Evolutionary conservation across 2,888 invertebrate species (phyloP).

Genomic region (Leistus spinibarbis): DNA sequence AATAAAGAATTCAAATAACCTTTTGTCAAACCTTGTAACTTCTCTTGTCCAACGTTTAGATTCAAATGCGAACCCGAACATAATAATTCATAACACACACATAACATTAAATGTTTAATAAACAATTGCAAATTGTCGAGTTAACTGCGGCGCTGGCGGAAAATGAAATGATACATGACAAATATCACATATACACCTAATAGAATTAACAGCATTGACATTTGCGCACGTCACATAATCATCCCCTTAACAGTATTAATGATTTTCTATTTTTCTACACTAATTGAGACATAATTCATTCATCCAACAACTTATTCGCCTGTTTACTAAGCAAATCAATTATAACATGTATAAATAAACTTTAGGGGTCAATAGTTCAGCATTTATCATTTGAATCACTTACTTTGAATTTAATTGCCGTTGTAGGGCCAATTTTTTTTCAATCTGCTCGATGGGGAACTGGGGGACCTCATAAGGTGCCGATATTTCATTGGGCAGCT

Average conservation of each 20-base stretch:
- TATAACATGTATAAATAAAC: neutral
- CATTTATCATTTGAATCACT: conserved; percentile 56
- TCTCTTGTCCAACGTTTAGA: conserved; percentile 62
- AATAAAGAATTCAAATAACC: conserved; percentile 19
- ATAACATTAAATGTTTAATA: neutral
- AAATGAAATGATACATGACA: neutral
- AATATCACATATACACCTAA: neutral
- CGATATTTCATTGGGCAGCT: conserved; percentile 84
- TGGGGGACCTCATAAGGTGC: conserved; percentile 97
- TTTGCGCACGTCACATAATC: neutral
- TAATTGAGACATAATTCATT: too few species aligned
- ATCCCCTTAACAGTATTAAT: neutral
- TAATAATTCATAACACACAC: conserved; percentile 23
- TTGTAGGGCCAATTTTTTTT: conserved; percentile 89
- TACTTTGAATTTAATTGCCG: conserved; percentile 87
- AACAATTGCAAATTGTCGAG: neutral
- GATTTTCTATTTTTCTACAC: too few species aligned
- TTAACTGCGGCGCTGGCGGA: neutral
- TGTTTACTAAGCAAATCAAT: neutral
- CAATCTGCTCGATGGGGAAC: conserved; percentile 97
- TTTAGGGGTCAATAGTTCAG: neutral
- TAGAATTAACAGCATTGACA: neutral
- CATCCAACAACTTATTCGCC: neutral
- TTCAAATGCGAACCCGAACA: conserved; percentile 42
- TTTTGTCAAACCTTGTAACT: conserved; percentile 19